These are phyloP conservation scores for Choloepus hoffmanni DNA, from an alignment of 2,113 vertebrate genomes.

Conservation along the genomic window DNA sequence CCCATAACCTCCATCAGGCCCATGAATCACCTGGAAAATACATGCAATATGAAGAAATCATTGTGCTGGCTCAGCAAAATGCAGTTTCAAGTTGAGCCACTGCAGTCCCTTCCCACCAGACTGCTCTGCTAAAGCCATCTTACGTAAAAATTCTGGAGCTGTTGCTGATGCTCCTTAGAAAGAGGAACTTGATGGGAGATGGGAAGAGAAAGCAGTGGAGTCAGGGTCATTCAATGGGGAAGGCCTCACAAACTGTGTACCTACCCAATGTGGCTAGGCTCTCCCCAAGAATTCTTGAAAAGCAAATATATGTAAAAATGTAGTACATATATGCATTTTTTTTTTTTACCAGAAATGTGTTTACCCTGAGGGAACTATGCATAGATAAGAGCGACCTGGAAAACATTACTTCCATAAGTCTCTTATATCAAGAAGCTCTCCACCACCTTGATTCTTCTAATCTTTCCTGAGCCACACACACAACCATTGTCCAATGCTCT, in stretches of 20 bases:
- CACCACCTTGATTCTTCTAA: fast-evolving
- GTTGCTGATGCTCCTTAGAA: background rate
- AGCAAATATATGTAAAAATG: background rate
- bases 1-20: background rate
- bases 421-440: background rate
- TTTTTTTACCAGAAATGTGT: background rate
- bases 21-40: background rate
- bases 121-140: background rate
- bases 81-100: background rate
- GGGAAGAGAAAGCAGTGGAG: background rate
- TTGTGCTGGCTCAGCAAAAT: background rate
- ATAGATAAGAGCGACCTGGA: background rate
- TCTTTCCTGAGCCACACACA: background rate
- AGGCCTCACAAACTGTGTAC: background rate
- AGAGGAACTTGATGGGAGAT: background rate
- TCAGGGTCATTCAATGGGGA: background rate
- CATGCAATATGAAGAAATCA: background rate
- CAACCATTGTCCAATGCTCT: background rate
- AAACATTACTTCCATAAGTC: background rate
- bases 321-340: background rate
- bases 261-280: background rate
- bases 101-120: background rate
- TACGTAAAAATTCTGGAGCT: background rate
- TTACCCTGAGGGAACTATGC: background rate
- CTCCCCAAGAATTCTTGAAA: background rate